Conservation (phyloP, 2,113 vertebrate genomes). For the Cyrtonyx montezumae region DNA sequence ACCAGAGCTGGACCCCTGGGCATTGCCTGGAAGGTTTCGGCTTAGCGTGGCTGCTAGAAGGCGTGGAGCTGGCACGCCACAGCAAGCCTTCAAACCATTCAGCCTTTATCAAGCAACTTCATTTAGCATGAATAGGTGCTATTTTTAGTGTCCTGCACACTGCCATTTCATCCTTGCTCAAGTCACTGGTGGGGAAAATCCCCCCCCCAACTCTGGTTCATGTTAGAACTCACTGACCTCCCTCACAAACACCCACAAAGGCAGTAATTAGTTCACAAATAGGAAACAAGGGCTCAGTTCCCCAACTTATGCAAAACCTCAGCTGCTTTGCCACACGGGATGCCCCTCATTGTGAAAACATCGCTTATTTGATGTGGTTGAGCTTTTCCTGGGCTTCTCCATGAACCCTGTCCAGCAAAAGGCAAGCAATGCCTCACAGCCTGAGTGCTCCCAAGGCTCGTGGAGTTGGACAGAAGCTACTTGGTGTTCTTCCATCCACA, state of each 20-base stretch:
- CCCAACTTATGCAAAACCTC: slow-evolving; percentile 54
- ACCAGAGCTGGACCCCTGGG: background rate
- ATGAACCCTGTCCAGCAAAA: background rate
- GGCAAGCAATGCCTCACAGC: fast-evolving
- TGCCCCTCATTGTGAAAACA: slow-evolving; percentile 1
- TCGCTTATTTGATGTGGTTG: background rate
- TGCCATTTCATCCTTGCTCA: background rate
- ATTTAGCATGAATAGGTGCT: slow-evolving; percentile 6
- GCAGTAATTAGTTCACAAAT: background rate
- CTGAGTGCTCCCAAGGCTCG: fast-evolving
- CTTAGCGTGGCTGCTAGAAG: background rate
- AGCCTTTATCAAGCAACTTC: slow-evolving; percentile 30
- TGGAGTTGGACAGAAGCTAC: background rate
- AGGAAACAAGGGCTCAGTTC: slow-evolving; percentile 35
- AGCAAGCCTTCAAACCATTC: background rate
- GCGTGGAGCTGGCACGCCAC: background rate
- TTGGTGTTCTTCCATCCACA: background rate
- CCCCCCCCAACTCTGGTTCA: background rate
- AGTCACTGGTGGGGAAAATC: background rate
- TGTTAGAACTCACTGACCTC: background rate
- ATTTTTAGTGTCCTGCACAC: background rate
- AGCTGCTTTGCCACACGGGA: background rate
- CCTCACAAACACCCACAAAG: background rate
- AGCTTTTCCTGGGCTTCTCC: background rate
- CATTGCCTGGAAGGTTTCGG: background rate